Evolutionary conservation across 1,140 invertebrate species (phyloP).

Genomic region (Drosophila eugracilis): DNA sequence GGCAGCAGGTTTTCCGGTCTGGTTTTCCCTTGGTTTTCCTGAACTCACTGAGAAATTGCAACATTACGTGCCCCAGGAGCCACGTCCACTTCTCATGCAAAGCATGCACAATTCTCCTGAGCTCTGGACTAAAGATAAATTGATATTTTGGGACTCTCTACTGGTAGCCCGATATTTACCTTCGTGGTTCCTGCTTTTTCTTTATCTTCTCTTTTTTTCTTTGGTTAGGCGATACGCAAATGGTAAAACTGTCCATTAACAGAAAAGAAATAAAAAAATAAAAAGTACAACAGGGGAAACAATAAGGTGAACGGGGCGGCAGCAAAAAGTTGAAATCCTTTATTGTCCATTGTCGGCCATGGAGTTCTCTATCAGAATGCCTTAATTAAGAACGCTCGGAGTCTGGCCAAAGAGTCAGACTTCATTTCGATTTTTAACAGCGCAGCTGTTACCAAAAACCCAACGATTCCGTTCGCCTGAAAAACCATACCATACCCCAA

Average conservation of each 20-base stretch:
- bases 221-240: slow-evolving; percentile 56
- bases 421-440: slow-evolving; percentile 63
- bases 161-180: slow-evolving; percentile 48
- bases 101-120: slow-evolving; percentile 59
- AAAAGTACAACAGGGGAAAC: slow-evolving; percentile 18
- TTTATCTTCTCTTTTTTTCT: background rate
- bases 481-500: slow-evolving; percentile 4
- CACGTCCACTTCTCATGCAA: slow-evolving; percentile 64
- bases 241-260: slow-evolving; percentile 63
- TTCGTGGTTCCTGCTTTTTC: too few species aligned
- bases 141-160: slow-evolving; percentile 69
- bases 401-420: slow-evolving; percentile 55
- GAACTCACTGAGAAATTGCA: slow-evolving; percentile 65
- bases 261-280: slow-evolving; percentile 30
- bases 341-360: slow-evolving; percentile 60
- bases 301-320: slow-evolving; percentile 35
- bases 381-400: slow-evolving; percentile 74
- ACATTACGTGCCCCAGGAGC: slow-evolving; percentile 56
- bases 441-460: slow-evolving; percentile 53
- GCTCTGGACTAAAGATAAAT: slow-evolving; percentile 71
- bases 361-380: slow-evolving; percentile 70
- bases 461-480: slow-evolving; percentile 22
- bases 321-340: slow-evolving; percentile 57
- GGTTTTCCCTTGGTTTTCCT: slow-evolving; percentile 17
- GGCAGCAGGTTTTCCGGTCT: slow-evolving; percentile 23